Evolutionary conservation across 2,888 invertebrate species (phyloP).

Genomic region (Beris chalybata): DNA sequence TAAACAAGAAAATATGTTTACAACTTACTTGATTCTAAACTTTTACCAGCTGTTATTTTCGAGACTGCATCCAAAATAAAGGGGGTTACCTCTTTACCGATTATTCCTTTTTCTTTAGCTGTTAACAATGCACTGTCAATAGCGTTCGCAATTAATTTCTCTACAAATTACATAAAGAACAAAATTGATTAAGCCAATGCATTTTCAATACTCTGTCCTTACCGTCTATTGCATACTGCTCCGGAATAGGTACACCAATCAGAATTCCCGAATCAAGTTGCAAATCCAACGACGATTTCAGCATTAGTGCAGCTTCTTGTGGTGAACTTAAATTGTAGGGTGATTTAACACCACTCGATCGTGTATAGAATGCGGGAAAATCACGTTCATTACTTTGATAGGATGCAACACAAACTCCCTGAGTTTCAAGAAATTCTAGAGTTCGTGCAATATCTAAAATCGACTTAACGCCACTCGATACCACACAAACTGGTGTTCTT

Average conservation of each 20-base stretch:
- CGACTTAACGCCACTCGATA: constrained; percentile 96
- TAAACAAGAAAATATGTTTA: background rate
- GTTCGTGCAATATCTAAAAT: constrained; percentile 95
- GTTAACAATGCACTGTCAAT: constrained; percentile 70
- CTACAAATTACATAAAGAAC: constrained; percentile 6
- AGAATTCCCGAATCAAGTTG: constrained; percentile 73
- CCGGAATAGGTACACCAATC: constrained; percentile 89
- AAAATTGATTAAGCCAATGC: background rate
- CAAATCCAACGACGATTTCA: constrained; percentile 62
- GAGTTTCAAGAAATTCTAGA: constrained; percentile 93
- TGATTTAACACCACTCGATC: constrained; percentile 68
- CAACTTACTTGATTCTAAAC: constrained; percentile 76
- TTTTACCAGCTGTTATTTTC: constrained; percentile 77
- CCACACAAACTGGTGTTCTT: constrained; percentile 81
- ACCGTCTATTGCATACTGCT: constrained; percentile 66
- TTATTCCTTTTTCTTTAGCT: constrained; percentile 64
- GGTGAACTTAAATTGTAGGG: constrained; percentile 70
- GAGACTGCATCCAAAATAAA: constrained; percentile 80
- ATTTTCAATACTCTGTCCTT: background rate
- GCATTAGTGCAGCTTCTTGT: constrained; percentile 71
- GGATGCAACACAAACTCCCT: constrained; percentile 87
- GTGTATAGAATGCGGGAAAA: constrained; percentile 95
- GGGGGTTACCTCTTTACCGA: constrained; percentile 91
- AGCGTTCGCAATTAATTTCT: constrained; percentile 65
- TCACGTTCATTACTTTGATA: constrained; percentile 65